Conservation (phyloP, 1,140 invertebrate genomes). For the Brachionus rotundiformis region DNA sequence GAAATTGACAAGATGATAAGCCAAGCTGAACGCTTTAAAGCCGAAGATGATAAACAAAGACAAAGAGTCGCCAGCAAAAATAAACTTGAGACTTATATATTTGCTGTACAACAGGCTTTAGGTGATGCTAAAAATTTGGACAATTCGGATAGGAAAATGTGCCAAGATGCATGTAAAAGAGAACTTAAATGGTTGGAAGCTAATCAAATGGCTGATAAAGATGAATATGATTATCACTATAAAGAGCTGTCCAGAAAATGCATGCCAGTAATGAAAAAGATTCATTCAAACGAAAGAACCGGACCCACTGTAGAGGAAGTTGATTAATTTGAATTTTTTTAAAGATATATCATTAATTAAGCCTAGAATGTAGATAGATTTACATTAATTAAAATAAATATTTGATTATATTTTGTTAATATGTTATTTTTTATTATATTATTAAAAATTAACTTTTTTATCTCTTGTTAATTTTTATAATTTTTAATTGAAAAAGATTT, state of each 20-base stretch:
- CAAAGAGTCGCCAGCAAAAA: slow-evolving; percentile 59
- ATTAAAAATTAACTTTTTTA: too few species aligned
- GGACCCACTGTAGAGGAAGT: slow-evolving; percentile 48
- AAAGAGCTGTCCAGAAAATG: slow-evolving; percentile 60
- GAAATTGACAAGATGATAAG: slow-evolving; percentile 68
- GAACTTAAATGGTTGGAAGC: slow-evolving; percentile 64
- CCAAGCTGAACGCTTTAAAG: slow-evolving; percentile 68
- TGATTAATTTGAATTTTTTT: too few species aligned
- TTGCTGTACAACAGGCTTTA: slow-evolving; percentile 54
- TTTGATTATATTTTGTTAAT: too few species aligned
- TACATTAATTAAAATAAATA: too few species aligned
- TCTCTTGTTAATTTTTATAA: too few species aligned
- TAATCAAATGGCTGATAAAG: slow-evolving; percentile 64
- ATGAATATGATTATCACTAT: slow-evolving; percentile 63
- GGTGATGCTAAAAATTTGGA: slow-evolving; percentile 63
- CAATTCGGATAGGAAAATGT: slow-evolving; percentile 68
- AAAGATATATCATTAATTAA: too few species aligned
- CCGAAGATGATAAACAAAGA: slow-evolving; percentile 62
- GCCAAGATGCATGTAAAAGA: slow-evolving; percentile 65
- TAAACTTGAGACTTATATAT: slow-evolving; percentile 56
- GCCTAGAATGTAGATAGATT: too few species aligned
- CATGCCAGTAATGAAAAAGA: slow-evolving; percentile 57
- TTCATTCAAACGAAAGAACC: slow-evolving; percentile 48
- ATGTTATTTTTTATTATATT: too few species aligned
- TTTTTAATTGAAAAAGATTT: too few species aligned